These are phyloP conservation scores for Grammomys dolichurus DNA, from an alignment of 2,113 vertebrate species.

Conservation along the genomic window DNA sequence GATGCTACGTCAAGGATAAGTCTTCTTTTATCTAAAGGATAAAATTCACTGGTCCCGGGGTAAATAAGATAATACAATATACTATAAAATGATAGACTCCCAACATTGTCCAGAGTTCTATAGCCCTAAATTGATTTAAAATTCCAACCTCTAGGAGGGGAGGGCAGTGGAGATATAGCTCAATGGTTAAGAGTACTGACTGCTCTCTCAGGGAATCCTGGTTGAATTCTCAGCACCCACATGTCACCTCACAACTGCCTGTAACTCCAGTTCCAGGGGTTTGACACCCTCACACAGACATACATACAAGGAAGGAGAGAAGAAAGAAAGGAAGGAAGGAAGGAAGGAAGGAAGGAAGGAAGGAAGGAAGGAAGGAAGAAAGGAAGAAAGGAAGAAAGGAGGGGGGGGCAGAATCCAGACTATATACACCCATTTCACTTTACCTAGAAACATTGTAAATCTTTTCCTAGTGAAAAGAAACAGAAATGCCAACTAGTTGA, in stretches of 20 bases:
- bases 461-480: background rate
- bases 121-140: background rate
- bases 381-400: rapidly evolving
- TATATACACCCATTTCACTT: background rate
- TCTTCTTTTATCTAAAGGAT: background rate
- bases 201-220: too few species aligned
- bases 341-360: too few species aligned
- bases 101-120: background rate
- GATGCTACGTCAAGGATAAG: background rate
- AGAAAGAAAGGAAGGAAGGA: too few species aligned
- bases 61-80: background rate
- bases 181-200: too few species aligned
- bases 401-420: background rate
- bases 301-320: too few species aligned
- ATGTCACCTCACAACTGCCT: too few species aligned
- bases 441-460: constrained; percentile 16
- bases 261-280: too few species aligned
- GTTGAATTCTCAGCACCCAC: too few species aligned
- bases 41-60: constrained; percentile 3
- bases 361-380: too few species aligned
- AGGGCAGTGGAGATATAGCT: too few species aligned
- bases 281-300: too few species aligned
- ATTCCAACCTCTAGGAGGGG: background rate
- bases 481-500: background rate
- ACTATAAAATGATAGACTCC: background rate